A percentile compares a stretch with the other conserved stretches of the same genome.
Evolutionary conservation across 1,140 invertebrate species (phyloP).

Genomic region (Hermatobates lingyangjiaoensis): DNA sequence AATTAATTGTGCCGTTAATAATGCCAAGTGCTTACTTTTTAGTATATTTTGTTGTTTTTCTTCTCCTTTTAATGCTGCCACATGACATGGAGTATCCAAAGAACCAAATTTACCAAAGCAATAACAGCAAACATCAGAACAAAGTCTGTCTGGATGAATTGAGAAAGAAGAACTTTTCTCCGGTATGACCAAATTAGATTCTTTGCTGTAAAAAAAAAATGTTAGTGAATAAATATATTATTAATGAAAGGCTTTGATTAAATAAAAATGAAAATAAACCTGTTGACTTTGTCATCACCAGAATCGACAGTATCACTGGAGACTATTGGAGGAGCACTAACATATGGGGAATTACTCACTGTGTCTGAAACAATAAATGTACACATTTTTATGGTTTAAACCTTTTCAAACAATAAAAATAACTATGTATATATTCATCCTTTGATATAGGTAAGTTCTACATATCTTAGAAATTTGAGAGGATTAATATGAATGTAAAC

Average conservation of each 20-base stretch:
- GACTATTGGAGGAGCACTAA: neutral
- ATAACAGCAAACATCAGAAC: slow-evolving; percentile 63
- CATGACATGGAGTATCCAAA: slow-evolving; percentile 65
- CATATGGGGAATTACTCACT: neutral
- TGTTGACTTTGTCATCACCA: neutral
- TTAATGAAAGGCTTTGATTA: too few relatives aligned
- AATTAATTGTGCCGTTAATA: too few relatives aligned
- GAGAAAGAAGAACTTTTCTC: slow-evolving; percentile 70
- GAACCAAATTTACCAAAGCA: slow-evolving; percentile 69
- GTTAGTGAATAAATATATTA: neutral
- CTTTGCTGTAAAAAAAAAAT: slow-evolving; percentile 22
- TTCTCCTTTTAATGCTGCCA: slow-evolving; percentile 59
- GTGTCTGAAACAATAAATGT: neutral
- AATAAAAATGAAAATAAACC: neutral
- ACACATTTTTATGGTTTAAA: too few relatives aligned
- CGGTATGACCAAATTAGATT: slow-evolving; percentile 53
- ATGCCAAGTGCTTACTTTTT: slow-evolving; percentile 27
- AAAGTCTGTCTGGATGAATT: slow-evolving; percentile 57
- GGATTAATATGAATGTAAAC: too few relatives aligned
- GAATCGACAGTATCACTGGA: neutral
- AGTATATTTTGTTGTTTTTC: slow-evolving; percentile 59
- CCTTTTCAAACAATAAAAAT: too few relatives aligned
- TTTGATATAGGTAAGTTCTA: too few relatives aligned
- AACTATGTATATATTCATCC: too few relatives aligned
- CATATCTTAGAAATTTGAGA: too few relatives aligned